Evolutionary conservation across 2,888 invertebrate species (phyloP).

Genomic region (Pherbina coryleti): DNA sequence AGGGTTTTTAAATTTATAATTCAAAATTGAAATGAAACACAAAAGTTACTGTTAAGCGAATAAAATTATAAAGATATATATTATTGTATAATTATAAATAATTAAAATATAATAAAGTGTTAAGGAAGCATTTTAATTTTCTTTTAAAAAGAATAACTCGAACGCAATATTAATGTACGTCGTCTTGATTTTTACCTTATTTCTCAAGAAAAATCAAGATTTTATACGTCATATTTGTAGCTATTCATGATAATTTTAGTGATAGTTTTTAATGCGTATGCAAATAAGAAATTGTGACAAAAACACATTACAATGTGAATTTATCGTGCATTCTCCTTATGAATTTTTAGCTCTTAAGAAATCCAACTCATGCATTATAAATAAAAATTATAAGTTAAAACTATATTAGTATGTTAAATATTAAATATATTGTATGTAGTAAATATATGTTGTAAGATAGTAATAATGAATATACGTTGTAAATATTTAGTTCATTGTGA

Average conservation of each 20-base stretch:
- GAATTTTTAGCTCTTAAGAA: not conserved
- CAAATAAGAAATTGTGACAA: not conserved
- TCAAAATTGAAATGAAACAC: slow-evolving; percentile 9
- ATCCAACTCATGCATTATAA: slow-evolving; percentile 5
- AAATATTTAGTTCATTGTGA: slow-evolving; percentile 16
- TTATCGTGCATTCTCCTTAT: slow-evolving; percentile 17
- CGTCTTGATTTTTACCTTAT: not conserved
- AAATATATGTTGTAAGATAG: slow-evolving; percentile 28
- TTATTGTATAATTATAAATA: slow-evolving; percentile 20
- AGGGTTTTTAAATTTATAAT: not conserved
- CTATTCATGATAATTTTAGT: slow-evolving; percentile 7
- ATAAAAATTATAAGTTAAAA: slow-evolving; percentile 31
- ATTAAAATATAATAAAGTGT: slow-evolving; percentile 29
- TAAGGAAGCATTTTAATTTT: slow-evolving; percentile 31
- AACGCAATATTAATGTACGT: not conserved
- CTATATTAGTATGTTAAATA: slow-evolving; percentile 29
- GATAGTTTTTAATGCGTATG: not conserved
- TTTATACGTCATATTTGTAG: not conserved
- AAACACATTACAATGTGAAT: not conserved
- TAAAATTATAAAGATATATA: slow-evolving; percentile 24
- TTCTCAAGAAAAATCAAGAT: not conserved
- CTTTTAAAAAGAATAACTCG: slow-evolving; percentile 17
- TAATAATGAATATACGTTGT: slow-evolving; percentile 22
- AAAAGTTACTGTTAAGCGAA: slow-evolving; percentile 22
- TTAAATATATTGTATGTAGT: slow-evolving; percentile 16